A percentile compares a stretch with the other conserved stretches of the same genome.
phyloP scores from a whole-genome alignment of 2,113 vertebrate genomes.

The Junco hyemalis region DNA sequence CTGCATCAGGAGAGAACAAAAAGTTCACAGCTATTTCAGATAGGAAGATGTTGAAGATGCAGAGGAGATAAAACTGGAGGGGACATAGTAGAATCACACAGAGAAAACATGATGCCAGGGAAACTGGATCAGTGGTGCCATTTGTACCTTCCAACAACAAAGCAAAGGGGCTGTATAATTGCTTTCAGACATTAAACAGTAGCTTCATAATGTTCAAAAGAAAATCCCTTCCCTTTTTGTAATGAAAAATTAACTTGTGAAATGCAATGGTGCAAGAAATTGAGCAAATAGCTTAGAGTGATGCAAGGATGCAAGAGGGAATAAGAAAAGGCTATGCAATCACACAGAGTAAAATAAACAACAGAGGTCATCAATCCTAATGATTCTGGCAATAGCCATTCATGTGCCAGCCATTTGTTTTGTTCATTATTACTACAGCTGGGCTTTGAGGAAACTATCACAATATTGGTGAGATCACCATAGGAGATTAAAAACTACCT shows the following conservation, averaged over 20 bases:
- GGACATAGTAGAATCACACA: neutral
- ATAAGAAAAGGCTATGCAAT: neutral
- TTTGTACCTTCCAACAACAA: neutral
- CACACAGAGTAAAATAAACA: neutral
- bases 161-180: constrained; percentile 15
- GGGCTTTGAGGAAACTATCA: neutral
- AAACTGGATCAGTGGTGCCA: neutral
- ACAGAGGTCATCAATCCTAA: neutral
- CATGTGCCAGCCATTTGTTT: neutral
- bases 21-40: neutral
- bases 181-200: neutral
- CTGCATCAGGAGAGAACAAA: neutral
- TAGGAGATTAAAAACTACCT: neutral
- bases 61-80: neutral
- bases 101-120: neutral
- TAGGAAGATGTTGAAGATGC: neutral
- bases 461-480: rapidly evolving
- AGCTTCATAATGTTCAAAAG: constrained; percentile 5
- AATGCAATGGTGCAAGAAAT: constrained; percentile 47
- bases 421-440: neutral
- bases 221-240: neutral
- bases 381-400: neutral
- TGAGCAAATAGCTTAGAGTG: constrained; percentile 9
- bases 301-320: neutral
- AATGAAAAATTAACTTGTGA: constrained; percentile 46